phyloP scores from a whole-genome alignment of 2,888 invertebrate genomes.

The Stegana nigrithorax region DNA sequence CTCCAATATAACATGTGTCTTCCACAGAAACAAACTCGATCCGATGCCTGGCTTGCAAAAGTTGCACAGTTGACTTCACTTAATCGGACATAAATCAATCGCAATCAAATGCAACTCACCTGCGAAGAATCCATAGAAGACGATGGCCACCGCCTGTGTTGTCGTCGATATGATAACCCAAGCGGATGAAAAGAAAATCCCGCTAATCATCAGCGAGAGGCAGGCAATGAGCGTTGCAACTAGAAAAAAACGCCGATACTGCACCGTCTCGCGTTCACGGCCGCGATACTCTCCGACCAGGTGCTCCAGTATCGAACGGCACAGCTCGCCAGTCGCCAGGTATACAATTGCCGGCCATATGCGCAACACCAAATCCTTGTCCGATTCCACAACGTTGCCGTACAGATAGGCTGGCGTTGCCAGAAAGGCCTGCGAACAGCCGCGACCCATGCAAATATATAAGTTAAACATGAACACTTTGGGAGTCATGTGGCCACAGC shows the following conservation, averaged over 20 bases:
- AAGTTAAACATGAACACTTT: slow-evolving; percentile 6
- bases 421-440: slow-evolving; percentile 64
- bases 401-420: slow-evolving; percentile 67
- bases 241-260: slow-evolving; percentile 62
- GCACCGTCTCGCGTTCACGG: slow-evolving; percentile 54
- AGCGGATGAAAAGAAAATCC: slow-evolving; percentile 66
- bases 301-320: slow-evolving; percentile 65
- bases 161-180: slow-evolving; percentile 64
- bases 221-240: slow-evolving; percentile 63
- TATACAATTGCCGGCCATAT: slow-evolving; percentile 68
- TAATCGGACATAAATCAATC: too few species aligned
- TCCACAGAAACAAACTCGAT: slow-evolving; percentile 63
- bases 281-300: slow-evolving; percentile 64
- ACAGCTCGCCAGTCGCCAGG: slow-evolving; percentile 65
- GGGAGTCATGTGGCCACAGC: too few species aligned
- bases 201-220: slow-evolving; percentile 64
- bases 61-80: not conserved
- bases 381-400: slow-evolving; percentile 67
- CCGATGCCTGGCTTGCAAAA: slow-evolving; percentile 57
- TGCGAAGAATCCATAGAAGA: slow-evolving; percentile 66
- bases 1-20: slow-evolving; percentile 66
- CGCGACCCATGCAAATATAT: not conserved
- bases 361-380: slow-evolving; percentile 64
- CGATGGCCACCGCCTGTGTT: slow-evolving; percentile 64
- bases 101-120: slow-evolving; percentile 43